phyloP scores from a whole-genome alignment of 2,888 invertebrate species.

The Sarcophaga subvicina region DNA sequence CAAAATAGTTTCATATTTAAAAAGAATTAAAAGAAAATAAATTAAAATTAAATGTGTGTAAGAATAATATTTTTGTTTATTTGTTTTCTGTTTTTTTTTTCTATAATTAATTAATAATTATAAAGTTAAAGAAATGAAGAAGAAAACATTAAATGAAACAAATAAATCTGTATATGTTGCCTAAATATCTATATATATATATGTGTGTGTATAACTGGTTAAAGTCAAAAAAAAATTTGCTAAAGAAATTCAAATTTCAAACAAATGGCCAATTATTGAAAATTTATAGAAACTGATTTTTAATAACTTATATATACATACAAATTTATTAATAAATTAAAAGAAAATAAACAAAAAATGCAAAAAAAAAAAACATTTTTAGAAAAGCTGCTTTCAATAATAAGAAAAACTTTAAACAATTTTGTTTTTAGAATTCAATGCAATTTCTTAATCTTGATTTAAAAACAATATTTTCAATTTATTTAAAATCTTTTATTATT shows the following conservation, averaged over 20 bases:
- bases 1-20: conserved; percentile 29
- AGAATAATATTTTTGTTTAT: conserved; percentile 49
- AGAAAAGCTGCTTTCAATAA: conserved; percentile 30
- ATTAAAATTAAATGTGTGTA: conserved; percentile 25
- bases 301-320: conserved; percentile 40
- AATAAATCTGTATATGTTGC: conserved; percentile 66
- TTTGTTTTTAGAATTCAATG: neutral
- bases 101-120: conserved; percentile 36
- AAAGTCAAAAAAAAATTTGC: conserved; percentile 41
- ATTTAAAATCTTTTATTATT: too few species aligned
- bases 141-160: conserved; percentile 30
- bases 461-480: neutral
- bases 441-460: neutral
- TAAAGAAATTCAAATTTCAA: conserved; percentile 23
- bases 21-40: neutral
- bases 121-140: conserved; percentile 14
- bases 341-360: neutral
- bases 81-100: conserved; percentile 54
- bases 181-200: conserved; percentile 62
- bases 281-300: conserved; percentile 41
- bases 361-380: conserved; percentile 19
- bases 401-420: neutral
- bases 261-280: conserved; percentile 59
- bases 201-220: conserved; percentile 62
- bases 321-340: conserved; percentile 11